Conservation (phyloP, 2,113 vertebrate species). For the Chauna torquata region DNA sequence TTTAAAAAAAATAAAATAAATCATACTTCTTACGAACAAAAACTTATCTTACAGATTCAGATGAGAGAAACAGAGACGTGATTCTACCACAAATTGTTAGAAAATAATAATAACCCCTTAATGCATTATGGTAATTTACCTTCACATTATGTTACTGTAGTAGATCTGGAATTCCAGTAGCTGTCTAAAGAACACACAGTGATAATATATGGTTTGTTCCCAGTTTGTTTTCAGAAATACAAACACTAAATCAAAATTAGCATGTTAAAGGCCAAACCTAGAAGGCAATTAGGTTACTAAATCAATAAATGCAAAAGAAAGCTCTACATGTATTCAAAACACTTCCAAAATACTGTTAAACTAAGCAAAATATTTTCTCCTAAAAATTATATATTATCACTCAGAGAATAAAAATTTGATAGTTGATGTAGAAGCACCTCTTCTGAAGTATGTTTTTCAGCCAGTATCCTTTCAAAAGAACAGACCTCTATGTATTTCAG, state of each 20-base stretch:
- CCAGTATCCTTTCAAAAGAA: neutral
- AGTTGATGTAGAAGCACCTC: conserved; percentile 10
- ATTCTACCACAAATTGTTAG: conserved; percentile 28
- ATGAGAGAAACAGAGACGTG: conserved; percentile 9
- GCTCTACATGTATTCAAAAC: conserved; percentile 35
- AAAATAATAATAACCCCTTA: conserved; percentile 44
- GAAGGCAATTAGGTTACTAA: conserved; percentile 62
- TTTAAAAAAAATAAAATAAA: neutral
- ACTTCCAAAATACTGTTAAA: conserved; percentile 26
- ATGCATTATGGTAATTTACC: conserved; percentile 66
- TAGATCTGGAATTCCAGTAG: conserved; percentile 53
- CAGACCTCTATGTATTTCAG: neutral
- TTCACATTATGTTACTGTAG: conserved; percentile 52
- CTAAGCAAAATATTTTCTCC: conserved; percentile 30
- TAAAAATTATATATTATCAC: neutral
- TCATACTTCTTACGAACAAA: neutral
- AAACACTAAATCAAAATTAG: conserved; percentile 77
- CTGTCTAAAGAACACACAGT: conserved; percentile 54
- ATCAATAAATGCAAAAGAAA: conserved; percentile 67
- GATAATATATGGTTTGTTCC: conserved; percentile 69
- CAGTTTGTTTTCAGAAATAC: conserved; percentile 72
- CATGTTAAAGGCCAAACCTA: conserved; percentile 62
- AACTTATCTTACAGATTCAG: neutral
- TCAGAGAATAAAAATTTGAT: neutral
- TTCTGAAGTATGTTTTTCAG: conserved; percentile 6